Percentiles rank a stretch among this genome's conserved stretches.
Evolutionary conservation across 2,888 invertebrate genomes (phyloP).

Genomic region (Ormyrus rosae): DNA sequence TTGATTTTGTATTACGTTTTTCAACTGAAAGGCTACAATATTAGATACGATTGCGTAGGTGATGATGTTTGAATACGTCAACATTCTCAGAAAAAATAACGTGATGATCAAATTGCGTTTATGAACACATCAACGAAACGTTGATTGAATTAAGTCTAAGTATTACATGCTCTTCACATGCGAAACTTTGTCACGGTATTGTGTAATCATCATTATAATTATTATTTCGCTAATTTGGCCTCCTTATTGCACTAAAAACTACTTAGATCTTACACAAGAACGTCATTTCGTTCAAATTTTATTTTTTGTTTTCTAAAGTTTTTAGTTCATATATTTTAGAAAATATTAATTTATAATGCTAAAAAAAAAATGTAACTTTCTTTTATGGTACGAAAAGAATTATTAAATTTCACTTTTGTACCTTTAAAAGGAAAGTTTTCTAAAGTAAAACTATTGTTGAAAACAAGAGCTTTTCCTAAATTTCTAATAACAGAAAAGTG

Average conservation of each 20-base stretch:
- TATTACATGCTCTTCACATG: neutral
- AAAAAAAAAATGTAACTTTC: neutral
- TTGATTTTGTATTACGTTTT: constrained; percentile 13
- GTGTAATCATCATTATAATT: neutral
- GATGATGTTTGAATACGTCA: neutral
- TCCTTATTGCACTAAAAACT: constrained; percentile 2
- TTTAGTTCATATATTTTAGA: too few relatives aligned
- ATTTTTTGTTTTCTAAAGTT: neutral
- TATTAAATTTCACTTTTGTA: too few relatives aligned
- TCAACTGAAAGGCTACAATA: neutral
- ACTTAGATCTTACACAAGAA: constrained; percentile 23
- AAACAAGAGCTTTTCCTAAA: too few relatives aligned
- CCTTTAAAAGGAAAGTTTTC: too few relatives aligned
- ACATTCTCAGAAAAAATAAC: neutral
- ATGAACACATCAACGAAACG: neutral
- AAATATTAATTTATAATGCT: neutral
- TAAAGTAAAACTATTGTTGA: too few relatives aligned
- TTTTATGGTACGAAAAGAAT: neutral
- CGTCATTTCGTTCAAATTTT: neutral
- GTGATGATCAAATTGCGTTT: neutral
- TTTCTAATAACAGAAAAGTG: too few relatives aligned
- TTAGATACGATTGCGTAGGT: neutral
- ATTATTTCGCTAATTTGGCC: constrained; percentile 25
- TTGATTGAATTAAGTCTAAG: neutral
- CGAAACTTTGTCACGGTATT: too few relatives aligned